A percentile compares a stretch with the other conserved stretches of the same genome.
These are phyloP conservation scores for Mormyrus iriodes DNA, from an alignment of 2,113 vertebrate genomes.

Conservation along the genomic window DNA sequence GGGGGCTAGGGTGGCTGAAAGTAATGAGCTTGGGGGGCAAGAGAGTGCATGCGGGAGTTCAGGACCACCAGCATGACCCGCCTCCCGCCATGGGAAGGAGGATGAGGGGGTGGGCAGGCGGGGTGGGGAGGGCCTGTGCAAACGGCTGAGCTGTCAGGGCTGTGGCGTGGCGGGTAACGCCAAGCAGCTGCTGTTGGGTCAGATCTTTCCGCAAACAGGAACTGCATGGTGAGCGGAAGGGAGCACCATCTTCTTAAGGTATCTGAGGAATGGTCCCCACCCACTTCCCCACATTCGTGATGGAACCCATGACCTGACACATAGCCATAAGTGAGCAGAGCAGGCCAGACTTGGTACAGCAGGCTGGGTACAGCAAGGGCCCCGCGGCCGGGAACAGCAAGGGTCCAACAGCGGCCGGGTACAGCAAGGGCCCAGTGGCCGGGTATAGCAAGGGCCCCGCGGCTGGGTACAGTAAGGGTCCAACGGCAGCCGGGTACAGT, in stretches of 20 bases:
- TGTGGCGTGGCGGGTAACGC: slow-evolving; percentile 24
- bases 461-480: too few relatives aligned
- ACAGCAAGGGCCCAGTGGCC: too few relatives aligned
- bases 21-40: slow-evolving; percentile 18
- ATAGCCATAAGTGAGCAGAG: not conserved
- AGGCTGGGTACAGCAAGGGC: not conserved
- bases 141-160: not conserved
- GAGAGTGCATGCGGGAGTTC: not conserved
- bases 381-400: not conserved
- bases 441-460: too few relatives aligned
- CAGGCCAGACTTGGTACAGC: too few relatives aligned
- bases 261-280: not conserved
- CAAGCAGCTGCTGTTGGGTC: slow-evolving; percentile 40
- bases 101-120: not conserved
- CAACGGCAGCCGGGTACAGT: too few relatives aligned
- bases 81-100: not conserved
- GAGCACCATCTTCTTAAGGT: not conserved
- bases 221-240: not conserved
- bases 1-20: slow-evolving; percentile 1
- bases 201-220: not conserved
- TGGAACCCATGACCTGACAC: not conserved
- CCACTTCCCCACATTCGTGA: not conserved
- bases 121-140: not conserved
- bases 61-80: not conserved
- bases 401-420: too few relatives aligned